Conservation (phyloP, 2,888 invertebrate species). For the Macrophya alboannulata region DNA sequence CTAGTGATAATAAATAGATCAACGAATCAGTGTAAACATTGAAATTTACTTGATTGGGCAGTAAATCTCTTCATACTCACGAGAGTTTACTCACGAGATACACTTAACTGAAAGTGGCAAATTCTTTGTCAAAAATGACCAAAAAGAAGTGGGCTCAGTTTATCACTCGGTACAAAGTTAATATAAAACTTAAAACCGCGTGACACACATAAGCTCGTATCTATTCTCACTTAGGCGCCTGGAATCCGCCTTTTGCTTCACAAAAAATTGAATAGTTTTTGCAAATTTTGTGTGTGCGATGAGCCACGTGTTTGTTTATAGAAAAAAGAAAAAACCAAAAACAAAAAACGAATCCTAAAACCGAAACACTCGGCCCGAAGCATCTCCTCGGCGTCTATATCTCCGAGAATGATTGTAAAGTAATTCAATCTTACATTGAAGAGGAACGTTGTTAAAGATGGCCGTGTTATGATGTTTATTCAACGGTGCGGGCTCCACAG, state of each 20-base stretch:
- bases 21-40: slow-evolving; percentile 35
- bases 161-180: no score
- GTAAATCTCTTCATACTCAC: neutral
- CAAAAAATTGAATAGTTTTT: neutral
- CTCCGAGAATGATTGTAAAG: slow-evolving; percentile 25
- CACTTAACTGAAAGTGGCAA: neutral
- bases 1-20: slow-evolving; percentile 44
- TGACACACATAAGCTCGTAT: no score
- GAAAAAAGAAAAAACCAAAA: no score
- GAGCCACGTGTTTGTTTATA: neutral
- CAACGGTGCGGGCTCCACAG: slow-evolving; percentile 57
- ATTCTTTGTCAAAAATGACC: neutral
- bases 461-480: slow-evolving; percentile 59
- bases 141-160: neutral
- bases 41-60: slow-evolving; percentile 1
- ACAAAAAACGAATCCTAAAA: neutral
- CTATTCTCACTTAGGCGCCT: no score
- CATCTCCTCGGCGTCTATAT: neutral
- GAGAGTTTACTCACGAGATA: no score
- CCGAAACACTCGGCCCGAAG: neutral
- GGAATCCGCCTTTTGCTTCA: no score
- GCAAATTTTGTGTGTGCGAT: neutral
- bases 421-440: slow-evolving; percentile 47
- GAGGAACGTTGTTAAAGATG: slow-evolving; percentile 47
- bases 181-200: no score